Conservation (phyloP, 2,797 vertebrate species). For the Chiloscyllium punctatum region DNA sequence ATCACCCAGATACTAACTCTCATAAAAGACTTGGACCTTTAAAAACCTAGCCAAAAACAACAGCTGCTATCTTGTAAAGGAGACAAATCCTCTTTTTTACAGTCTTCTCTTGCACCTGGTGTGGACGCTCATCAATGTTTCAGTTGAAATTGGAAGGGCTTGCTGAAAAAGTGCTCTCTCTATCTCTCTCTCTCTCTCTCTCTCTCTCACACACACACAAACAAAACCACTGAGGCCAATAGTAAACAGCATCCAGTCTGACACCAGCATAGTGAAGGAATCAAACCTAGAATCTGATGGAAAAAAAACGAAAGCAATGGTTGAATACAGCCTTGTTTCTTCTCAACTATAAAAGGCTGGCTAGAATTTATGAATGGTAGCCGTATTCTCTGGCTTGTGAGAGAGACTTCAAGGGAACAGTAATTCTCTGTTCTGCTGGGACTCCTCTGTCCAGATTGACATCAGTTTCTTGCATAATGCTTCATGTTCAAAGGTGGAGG, state of each 20-base stretch:
- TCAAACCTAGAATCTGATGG: not conserved
- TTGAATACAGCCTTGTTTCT: not conserved
- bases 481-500: slow-evolving; percentile 29
- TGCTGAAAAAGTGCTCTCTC: too few relatives aligned
- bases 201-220: not conserved
- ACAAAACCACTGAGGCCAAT: not conserved
- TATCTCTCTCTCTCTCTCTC: too few relatives aligned
- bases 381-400: not conserved
- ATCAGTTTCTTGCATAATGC: not conserved
- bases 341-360: not conserved
- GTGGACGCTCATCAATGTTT: too few relatives aligned
- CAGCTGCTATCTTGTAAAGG: too few relatives aligned
- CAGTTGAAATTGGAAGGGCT: too few relatives aligned
- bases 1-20: too few relatives aligned
- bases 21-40: too few relatives aligned
- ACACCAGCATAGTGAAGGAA: not conserved
- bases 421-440: not conserved
- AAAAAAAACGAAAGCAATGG: not conserved
- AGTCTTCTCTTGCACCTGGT: too few relatives aligned
- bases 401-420: slow-evolving; percentile 5
- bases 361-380: not conserved
- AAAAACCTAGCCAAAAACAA: too few relatives aligned
- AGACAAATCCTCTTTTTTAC: too few relatives aligned
- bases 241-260: not conserved
- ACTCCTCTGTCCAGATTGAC: not conserved